Evolutionary conservation across 1,140 invertebrate genomes (phyloP).

Genomic region (Bradynema listronoti): DNA sequence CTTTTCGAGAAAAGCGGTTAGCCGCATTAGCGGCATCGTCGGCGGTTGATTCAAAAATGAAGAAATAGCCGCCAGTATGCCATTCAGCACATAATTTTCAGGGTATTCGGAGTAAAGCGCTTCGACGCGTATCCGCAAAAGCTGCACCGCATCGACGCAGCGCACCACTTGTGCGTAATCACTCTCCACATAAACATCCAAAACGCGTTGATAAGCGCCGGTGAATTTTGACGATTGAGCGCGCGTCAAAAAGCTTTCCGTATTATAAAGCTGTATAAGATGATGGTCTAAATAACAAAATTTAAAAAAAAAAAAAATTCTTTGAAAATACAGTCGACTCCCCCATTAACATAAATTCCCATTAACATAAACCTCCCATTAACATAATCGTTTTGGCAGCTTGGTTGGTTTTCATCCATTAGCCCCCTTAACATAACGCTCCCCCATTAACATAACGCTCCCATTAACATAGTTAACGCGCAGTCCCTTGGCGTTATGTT

Average conservation of each 20-base stretch:
- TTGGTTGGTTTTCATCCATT: no score
- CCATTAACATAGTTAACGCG: no score
- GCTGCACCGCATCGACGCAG: slow-evolving; percentile 67
- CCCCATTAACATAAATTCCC: slow-evolving; percentile 14
- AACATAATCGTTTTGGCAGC: no score
- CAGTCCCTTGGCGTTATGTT: no score
- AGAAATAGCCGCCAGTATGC: slow-evolving; percentile 62
- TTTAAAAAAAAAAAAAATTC: not conserved
- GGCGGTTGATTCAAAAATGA: slow-evolving; percentile 66
- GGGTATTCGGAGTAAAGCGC: slow-evolving; percentile 75
- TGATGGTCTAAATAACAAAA: slow-evolving; percentile 20
- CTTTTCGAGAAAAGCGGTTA: slow-evolving; percentile 80
- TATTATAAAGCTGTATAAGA: slow-evolving; percentile 12
- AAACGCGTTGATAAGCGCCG: not conserved
- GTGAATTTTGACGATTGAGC: not conserved
- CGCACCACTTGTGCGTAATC: slow-evolving; percentile 72
- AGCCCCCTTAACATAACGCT: no score
- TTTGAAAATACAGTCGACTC: slow-evolving; percentile 3
- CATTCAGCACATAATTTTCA: slow-evolving; percentile 76
- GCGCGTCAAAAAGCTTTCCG: not conserved
- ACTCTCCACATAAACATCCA: slow-evolving; percentile 78
- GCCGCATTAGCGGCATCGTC: slow-evolving; percentile 74
- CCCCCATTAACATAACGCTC: no score
- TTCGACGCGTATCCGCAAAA: slow-evolving; percentile 65
- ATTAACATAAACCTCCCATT: no score